A percentile compares a stretch with the other conserved stretches of the same genome.
These are phyloP conservation scores for Kryptopterus vitreolus DNA, from an alignment of 2,797 vertebrate species.

Conservation along the genomic window DNA sequence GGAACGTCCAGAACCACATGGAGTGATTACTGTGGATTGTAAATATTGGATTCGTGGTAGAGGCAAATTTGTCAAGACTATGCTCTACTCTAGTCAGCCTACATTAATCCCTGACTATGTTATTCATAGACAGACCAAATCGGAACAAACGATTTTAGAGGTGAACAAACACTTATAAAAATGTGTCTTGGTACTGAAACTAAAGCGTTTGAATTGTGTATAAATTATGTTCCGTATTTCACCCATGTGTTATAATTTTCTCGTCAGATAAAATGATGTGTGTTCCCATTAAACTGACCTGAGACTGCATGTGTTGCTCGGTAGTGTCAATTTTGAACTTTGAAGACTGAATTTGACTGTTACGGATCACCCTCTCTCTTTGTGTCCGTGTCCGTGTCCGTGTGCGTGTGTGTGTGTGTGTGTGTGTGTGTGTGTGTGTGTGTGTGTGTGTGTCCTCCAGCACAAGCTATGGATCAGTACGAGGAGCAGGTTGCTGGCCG, in stretches of 20 bases:
- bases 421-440: not conserved
- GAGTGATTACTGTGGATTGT: too few relatives aligned
- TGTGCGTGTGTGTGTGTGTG: too few relatives aligned
- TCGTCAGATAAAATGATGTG: not conserved
- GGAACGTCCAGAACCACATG: not conserved
- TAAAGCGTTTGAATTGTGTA: not conserved
- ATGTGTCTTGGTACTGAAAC: not conserved
- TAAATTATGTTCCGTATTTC: not conserved
- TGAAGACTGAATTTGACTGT: not conserved
- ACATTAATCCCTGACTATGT: not conserved
- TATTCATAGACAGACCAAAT: not conserved
- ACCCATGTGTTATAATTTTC: not conserved
- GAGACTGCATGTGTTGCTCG: not conserved
- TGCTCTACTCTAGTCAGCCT: not conserved
- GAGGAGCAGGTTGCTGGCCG: conserved; percentile 69
- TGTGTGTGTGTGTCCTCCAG: conserved; percentile 63
- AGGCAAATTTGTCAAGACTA: too few relatives aligned
- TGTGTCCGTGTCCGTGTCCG: too few relatives aligned
- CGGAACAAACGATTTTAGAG: not conserved
- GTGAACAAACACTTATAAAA: not conserved
- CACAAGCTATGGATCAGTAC: conserved; percentile 82
- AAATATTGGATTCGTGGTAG: too few relatives aligned
- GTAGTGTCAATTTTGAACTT: not conserved
- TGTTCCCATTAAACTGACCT: not conserved
- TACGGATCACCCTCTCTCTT: not conserved